Evolutionary conservation across 2,888 invertebrate genomes (phyloP).

Genomic region (Melangyna quadrimaculata): DNA sequence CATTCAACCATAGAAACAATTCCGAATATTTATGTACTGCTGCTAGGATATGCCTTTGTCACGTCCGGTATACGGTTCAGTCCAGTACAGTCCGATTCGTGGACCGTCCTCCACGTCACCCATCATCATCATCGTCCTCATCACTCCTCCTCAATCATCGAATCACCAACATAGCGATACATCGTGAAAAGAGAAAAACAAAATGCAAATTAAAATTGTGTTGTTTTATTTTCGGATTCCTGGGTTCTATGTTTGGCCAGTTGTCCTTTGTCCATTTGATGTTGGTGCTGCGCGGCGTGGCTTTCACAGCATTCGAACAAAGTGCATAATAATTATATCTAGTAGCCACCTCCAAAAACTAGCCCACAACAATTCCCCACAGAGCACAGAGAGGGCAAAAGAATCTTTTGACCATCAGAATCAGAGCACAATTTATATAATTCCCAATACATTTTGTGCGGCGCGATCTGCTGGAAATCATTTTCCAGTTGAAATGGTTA

Average conservation of each 20-base stretch:
- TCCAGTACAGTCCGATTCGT: too few relatives aligned
- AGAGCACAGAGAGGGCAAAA: too few relatives aligned
- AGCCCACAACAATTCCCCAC: background rate
- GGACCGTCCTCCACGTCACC: background rate
- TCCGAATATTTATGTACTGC: slow-evolving; percentile 35
- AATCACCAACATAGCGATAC: background rate
- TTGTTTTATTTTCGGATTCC: slow-evolving; percentile 10
- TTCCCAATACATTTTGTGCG: slow-evolving; percentile 36
- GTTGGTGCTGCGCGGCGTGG: background rate
- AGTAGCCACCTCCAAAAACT: slow-evolving; percentile 18
- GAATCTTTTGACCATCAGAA: too few relatives aligned
- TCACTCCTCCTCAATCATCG: background rate
- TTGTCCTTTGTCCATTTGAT: slow-evolving; percentile 36
- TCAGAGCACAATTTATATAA: too few relatives aligned
- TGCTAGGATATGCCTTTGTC: slow-evolving; percentile 30
- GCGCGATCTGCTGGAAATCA: slow-evolving; percentile 54
- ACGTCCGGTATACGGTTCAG: slow-evolving; percentile 5
- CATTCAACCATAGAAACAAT: slow-evolving; percentile 59
- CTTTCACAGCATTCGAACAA: slow-evolving; percentile 5
- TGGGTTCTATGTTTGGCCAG: slow-evolving; percentile 7
- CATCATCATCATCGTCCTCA: slow-evolving; percentile 20
- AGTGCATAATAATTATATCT: slow-evolving; percentile 60
- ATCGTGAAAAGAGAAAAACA: slow-evolving; percentile 13
- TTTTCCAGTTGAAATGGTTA: slow-evolving; percentile 58
- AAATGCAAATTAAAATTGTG: slow-evolving; percentile 60